Base-by-base conservation (phyloP, 92 coral and sea anemone genomes). In the Phenganax stokvisi region DNA sequence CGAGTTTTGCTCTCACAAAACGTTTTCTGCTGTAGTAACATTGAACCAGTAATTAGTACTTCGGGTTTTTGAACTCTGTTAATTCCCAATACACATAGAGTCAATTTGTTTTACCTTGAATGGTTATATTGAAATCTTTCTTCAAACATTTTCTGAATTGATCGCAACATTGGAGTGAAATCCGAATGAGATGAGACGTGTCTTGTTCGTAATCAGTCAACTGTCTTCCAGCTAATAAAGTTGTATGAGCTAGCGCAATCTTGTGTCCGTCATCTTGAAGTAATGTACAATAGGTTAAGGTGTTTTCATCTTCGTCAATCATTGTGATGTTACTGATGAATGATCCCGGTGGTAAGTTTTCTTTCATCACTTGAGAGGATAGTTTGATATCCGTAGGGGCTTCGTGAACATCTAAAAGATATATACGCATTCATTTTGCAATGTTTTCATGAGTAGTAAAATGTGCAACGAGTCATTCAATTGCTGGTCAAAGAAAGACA, bases 161-260 rank as follows among this genome's bases (percentile, higher is more conserved):
- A 81, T 94, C 98, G 52, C 94, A 90, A 54, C 98, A 94, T 56
- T 85, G 88, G 57, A 94, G 87, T 12, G 67, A 84, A 56, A 92
- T 92, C 29, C 17, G 56, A 53, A 94, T 37, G 65, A 79, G 62
- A 60, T 81, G 84, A 0, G 91, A 59, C 7, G 72, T 47, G 30
- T 87, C 66, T 37, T 80, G 83, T 64, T 94, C 98, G 53, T 85
- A 94, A 74, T 94, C 86, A 15, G 96, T 87, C 11, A 31, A 51
- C 6, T 83, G 84, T 74, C 89, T 74, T 63, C 98, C 98, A 9
- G 82, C 90, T 12, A 89, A 88, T 62, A 94, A 92, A 72, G 82
- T 87, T 81, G 87, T 84, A 4, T 85, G 90, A 1, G 72, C 74
- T 60, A 90, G 80, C 29, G 89, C 71, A 37, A 92, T 82, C 31